Evolutionary conservation across 2,113 vertebrate species (phyloP).

Genomic region (Penelope pileata): DNA sequence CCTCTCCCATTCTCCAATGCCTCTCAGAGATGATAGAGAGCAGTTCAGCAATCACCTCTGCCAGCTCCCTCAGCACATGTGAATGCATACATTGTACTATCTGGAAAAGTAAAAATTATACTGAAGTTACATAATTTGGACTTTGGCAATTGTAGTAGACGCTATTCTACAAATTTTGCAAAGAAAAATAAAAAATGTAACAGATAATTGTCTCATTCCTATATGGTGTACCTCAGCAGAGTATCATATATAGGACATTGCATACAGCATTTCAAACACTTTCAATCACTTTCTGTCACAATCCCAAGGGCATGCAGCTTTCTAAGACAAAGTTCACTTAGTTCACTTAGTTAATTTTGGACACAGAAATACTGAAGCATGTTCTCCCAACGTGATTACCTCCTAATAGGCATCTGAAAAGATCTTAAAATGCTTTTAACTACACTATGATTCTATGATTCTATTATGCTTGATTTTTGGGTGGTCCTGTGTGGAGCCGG

Average conservation of each 20-base stretch:
- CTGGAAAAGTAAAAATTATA: neutral
- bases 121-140: neutral
- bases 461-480: neutral
- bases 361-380: neutral
- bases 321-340: neutral
- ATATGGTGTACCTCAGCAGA: neutral
- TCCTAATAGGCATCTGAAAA: neutral
- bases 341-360: neutral
- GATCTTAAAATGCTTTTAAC: neutral
- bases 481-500: neutral
- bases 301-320: neutral
- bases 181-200: neutral
- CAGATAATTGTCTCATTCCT: neutral
- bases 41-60: no score
- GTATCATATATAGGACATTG: neutral
- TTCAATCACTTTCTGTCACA: neutral
- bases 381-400: neutral
- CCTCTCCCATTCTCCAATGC: no score
- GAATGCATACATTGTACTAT: no score
- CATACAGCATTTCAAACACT: neutral
- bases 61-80: no score
- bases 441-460: neutral
- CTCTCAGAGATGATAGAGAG: no score
- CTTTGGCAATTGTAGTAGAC: neutral
- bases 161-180: neutral